These are phyloP conservation scores for Cyphomyrus plagiostoma DNA, from an alignment of 2,113 vertebrate species.

Conservation along the genomic window DNA sequence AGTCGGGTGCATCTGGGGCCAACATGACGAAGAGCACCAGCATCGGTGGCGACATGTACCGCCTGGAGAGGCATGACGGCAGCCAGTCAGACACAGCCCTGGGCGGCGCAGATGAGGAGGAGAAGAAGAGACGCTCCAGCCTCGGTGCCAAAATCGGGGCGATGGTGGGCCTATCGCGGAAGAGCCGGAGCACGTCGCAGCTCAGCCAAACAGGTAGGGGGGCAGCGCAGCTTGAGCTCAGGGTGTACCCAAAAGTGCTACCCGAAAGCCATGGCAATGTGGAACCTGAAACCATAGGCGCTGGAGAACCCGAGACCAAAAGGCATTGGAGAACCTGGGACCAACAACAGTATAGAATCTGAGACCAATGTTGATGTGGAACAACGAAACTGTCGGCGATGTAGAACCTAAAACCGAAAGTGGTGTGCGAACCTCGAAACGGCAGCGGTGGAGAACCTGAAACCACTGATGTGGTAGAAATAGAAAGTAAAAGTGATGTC, in stretches of 20 bases:
- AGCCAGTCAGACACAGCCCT: conserved; percentile 75
- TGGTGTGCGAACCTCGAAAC: neutral
- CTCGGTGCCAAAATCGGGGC: conserved; percentile 92
- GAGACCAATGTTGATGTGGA: neutral
- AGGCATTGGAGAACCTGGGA: neutral
- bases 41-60: conserved; percentile 86
- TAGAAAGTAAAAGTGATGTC: neutral
- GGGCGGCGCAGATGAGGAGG: conserved; percentile 63
- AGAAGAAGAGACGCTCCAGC: conserved; percentile 89
- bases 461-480: neutral
- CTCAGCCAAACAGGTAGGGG: conserved; percentile 81
- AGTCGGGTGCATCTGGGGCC: conserved; percentile 63
- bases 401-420: neutral
- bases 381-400: neutral
- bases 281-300: neutral
- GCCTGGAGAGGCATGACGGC: conserved; percentile 78
- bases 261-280: neutral
- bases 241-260: neutral
- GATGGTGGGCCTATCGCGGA: conserved; percentile 87
- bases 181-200: conserved; percentile 88
- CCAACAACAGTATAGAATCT: neutral
- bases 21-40: conserved; percentile 83
- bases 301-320: neutral
- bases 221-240: neutral
- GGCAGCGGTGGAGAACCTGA: neutral